phyloP scores from a whole-genome alignment of 2,113 vertebrate genomes.

The Centrocercus urophasianus region DNA sequence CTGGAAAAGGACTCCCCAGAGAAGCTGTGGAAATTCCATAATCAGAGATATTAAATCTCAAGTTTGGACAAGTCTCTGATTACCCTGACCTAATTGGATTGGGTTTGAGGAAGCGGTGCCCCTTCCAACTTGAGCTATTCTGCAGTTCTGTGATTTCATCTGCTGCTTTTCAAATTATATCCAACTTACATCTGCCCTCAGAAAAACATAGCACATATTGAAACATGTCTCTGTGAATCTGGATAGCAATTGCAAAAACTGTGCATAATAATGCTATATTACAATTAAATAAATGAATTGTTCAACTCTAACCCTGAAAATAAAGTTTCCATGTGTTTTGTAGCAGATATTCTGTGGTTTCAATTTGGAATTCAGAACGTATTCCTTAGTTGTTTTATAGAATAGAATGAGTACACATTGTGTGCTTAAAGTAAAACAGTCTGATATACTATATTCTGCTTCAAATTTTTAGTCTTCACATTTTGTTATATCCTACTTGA shows the following conservation, averaged over 20 bases:
- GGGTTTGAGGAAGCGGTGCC: rapidly evolving
- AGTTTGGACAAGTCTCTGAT: neutral
- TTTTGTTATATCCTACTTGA: neutral
- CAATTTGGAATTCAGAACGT: neutral
- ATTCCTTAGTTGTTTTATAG: neutral
- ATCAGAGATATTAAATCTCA: neutral
- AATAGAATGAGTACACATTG: neutral
- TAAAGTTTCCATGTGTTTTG: neutral
- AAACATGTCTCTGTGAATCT: neutral
- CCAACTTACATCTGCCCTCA: rapidly evolving
- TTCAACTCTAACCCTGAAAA: neutral
- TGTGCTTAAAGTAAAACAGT: conserved; percentile 34
- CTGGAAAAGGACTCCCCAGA: neutral
- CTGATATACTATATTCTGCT: conserved; percentile 33
- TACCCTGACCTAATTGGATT: neutral
- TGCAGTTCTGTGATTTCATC: neutral
- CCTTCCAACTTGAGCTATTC: neutral
- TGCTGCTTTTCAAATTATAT: neutral
- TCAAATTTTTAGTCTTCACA: conserved; percentile 23
- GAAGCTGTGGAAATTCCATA: neutral
- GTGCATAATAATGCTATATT: neutral
- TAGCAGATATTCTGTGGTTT: neutral
- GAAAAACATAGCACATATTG: neutral
- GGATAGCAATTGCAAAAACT: neutral
- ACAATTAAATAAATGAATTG: neutral